Evolutionary conservation across 2,113 vertebrate genomes (phyloP), one percentile per base, ranked within the genome.

Genomic region (Sardina pilchardus): DNA sequence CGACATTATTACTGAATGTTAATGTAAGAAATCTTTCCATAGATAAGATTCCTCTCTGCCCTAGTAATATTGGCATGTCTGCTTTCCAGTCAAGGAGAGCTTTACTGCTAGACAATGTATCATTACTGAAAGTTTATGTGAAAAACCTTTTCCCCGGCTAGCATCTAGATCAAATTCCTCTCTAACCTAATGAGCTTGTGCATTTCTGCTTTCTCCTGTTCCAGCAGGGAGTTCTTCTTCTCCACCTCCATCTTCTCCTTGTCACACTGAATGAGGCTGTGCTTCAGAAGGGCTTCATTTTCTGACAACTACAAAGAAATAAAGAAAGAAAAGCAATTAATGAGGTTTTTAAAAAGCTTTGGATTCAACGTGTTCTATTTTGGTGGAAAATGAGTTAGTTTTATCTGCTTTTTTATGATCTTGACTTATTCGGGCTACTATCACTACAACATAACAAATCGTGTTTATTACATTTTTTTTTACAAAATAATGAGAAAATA

Each of bases 141-240:
- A 71, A 26, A 26, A 59, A 59, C 26, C 6, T 71, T 71, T n/a
- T 1, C n/a, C 67, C 6, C 3, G 4, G 59, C n/a, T 3, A 47
- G 42, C 16, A n/a, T 24, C 17, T 17, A 16, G 39, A 45, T 7
- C 44, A 59, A 10, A 39, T 36, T 6, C 30, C 42, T 45, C 1
- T 0, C 0, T 89, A 94, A 97, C 96, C 95, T 96, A 86, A 95
- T 88, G 88, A 94, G 93, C 12, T 94, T 93, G 81, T 91, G 93
- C 81, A 92, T 86, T 84, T 90, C 88, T 86, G 92, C 92, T 87
- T 94, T 85, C 84, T 96, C 92, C 85, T 81, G 94, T 90, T 91
- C 95, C 90, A 95, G 95, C 34, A 86, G 34, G 87, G 86, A 81
- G 90, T 94, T 95, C 43, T 92, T 95, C 85, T 94, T 90, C 83